Evolutionary conservation across 2,888 invertebrate genomes (phyloP), one percentile per base, ranked within the genome.

Genomic region (Cantharis flavilabris): DNA sequence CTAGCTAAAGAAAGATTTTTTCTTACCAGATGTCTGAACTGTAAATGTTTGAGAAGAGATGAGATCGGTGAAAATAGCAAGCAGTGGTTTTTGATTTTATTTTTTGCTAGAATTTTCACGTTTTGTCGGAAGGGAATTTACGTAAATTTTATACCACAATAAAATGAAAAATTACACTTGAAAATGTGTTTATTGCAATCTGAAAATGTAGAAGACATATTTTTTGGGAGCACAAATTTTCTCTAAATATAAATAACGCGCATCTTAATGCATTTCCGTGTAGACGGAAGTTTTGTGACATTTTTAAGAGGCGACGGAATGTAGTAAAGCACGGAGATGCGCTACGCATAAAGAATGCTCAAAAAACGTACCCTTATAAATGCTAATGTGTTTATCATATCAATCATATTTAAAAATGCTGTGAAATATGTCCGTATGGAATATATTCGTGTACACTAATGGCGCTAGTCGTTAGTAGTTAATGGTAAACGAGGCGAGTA

Each of bases 331-430:
- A 26, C 28, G 18, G 20, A 70, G 33, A 49, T 69, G 69, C 30
- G 71, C 77, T 62, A 20, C 20, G 9, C 75, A 73, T 71, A 73
- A 76, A 80, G 69, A 70, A 71, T 72, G 33, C 75, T 72, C 71
- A 70, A 49, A 69, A 77, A 70, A 64, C 69, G 49, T 69, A 62
- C 79, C 78, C 76, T 33, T 70, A 75, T 72, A 75, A 78, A 80
- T 79, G 79, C 72, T 80, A 80, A 80, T 80, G 80, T 79, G 76
- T 79, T 76, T 78, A 69, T 76, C 64, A 79, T 79, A 80, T 80
- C 80, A 80, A 80, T 80, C 80, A 80, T 75, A 75, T 77, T 79
- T 78, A 79, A 74, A 73, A 76, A 76, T 77, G 74, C 71, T 20
- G 67, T 71, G 75, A 77, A 77, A 79, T 72, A 78, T 76, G 65